Evolutionary conservation across 1,140 invertebrate genomes (phyloP), one percentile per base, ranked within the genome.

Genomic region (Leptoteleia sp.): DNA sequence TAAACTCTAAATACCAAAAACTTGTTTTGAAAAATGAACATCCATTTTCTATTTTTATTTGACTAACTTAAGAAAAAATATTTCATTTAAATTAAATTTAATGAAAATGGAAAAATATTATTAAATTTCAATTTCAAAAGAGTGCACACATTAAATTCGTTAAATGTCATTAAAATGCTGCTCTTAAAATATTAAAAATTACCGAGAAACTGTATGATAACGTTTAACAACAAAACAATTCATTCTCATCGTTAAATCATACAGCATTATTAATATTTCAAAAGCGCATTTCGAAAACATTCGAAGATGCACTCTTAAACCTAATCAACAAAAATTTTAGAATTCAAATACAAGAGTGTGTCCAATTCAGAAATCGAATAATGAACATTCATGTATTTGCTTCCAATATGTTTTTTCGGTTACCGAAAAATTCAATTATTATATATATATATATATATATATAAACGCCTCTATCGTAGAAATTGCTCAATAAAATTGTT

Each of bases 171-270:
- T 38, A 22, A 12, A 68, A 47, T 38, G 19, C 12, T 1, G 11
- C 40, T 8, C 13, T 6, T 13, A 12, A 38, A 22, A 1, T 55
- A 70, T 70, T 29, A 1, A 62, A 73, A 73, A 73, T 42, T 38
- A 59, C 70, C 70, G 70, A 73, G 70, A 62, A 62, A 45, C 68
- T 35, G 22, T 16, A 25, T 3, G 11, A 38, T 8, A 19, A 11
- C 12, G 9, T 35, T 42, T 13, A 64, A 50, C 42, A 48, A 52
- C 29, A 22, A 1, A 43, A 16, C 4, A 8, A 35, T 35, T 12
- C 5, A 0, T 37, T 13, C 4, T 22, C 9, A 4, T 17, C 19
- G 13, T 13, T 1, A 3, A 3, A 6, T 25, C 6, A 25, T 12
- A 55, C 19, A 29, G 50, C 17, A 50, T 29, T 68, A 47, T 57